phyloP scores from a whole-genome alignment of 1,140 invertebrate genomes.

The Mylabris phalerata region DNA sequence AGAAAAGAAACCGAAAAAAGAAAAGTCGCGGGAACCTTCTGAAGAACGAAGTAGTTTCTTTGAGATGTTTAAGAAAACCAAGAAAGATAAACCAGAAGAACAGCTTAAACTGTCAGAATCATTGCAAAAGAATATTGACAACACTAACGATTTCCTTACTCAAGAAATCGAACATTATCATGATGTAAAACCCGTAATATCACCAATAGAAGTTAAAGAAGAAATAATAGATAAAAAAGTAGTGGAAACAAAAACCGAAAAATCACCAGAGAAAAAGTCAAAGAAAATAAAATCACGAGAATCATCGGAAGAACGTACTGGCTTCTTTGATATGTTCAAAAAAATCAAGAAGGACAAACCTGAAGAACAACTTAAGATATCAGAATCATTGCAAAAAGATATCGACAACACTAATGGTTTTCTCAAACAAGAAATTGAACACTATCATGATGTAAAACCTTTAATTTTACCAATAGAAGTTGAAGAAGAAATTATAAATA shows the following conservation, averaged over 20 bases:
- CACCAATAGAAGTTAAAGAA: background rate
- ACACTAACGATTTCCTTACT: constrained; percentile 4
- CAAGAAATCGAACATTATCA: constrained; percentile 14
- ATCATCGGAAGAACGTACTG: background rate
- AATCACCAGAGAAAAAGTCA: background rate
- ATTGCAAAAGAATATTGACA: constrained; percentile 7
- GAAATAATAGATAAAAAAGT: background rate
- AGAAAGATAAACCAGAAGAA: constrained; percentile 3
- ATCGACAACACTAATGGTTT: constrained; percentile 13
- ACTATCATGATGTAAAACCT: constrained; percentile 19
- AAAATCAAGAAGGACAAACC: constrained; percentile 19
- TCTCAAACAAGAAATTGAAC: constrained; percentile 16
- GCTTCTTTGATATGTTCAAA: constrained; percentile 6
- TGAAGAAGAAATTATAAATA: constrained; percentile 11
- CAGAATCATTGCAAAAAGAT: background rate
- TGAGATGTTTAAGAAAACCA: constrained; percentile 14
- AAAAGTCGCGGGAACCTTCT: background rate
- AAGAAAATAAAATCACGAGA: constrained; percentile 3
- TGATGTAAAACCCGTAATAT: constrained; percentile 3
- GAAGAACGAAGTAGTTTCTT: constrained; percentile 2
- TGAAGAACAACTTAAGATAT: constrained; percentile 11
- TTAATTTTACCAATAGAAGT: background rate
- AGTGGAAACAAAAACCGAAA: constrained; percentile 1
- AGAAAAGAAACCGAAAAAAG: background rate
- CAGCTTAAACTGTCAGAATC: constrained; percentile 4